These are phyloP conservation scores for Luidia sarsii DNA, from an alignment of 53 echinoderm and acorn worm genomes.

Conservation along the genomic window DNA sequence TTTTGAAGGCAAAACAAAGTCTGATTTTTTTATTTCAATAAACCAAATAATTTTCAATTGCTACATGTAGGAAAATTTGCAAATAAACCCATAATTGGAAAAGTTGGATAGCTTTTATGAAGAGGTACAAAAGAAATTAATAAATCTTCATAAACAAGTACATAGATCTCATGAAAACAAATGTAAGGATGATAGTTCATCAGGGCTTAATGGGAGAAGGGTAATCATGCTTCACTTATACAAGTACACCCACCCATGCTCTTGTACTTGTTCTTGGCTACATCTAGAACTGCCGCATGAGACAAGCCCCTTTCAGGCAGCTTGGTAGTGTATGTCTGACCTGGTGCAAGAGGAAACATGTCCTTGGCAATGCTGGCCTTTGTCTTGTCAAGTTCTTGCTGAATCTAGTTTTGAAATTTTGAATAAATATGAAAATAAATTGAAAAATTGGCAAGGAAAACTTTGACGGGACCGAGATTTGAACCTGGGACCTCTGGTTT, in stretches of 20 bases:
- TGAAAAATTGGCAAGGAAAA: no score
- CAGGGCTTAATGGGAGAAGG: neutral
- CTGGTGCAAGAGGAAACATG: conserved; percentile 67
- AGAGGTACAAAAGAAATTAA: neutral
- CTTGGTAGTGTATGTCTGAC: conserved; percentile 52
- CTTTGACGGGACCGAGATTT: no score
- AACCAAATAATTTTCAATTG: no score
- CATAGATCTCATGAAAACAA: neutral
- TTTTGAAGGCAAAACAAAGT: no score
- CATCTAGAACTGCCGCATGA: conserved; percentile 38
- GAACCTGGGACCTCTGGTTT: no score
- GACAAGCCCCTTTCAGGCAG: conserved; percentile 67
- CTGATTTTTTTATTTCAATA: no score
- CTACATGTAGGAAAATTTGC: no score
- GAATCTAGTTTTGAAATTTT: conserved; percentile 55
- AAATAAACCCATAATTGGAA: no score
- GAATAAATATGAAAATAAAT: neutral
- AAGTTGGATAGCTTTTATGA: neutral
- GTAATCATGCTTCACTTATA: neutral
- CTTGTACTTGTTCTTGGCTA: conserved; percentile 68
- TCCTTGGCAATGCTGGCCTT: conserved; percentile 65
- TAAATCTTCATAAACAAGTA: neutral
- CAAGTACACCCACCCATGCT: conserved; percentile 67
- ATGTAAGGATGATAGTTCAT: no score
- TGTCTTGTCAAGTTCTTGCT: conserved; percentile 74